phyloP scores from a whole-genome alignment of 2,888 invertebrate genomes.

The Bembecia ichneumoniformis region DNA sequence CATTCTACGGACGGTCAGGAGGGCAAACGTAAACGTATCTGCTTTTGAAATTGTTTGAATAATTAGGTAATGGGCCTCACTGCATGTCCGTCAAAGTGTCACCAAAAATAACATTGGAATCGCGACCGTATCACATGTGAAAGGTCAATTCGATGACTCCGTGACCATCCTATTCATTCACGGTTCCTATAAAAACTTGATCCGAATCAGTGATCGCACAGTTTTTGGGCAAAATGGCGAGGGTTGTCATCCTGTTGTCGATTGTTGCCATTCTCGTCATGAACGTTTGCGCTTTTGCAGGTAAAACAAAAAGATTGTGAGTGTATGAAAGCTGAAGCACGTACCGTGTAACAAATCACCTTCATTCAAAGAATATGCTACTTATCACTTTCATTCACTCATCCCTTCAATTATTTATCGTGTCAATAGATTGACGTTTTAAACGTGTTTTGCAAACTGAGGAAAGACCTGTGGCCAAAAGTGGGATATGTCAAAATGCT shows the following conservation, averaged over 20 bases:
- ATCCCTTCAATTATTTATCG: too few relatives aligned
- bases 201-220: background rate
- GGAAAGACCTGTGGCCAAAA: too few relatives aligned
- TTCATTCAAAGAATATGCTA: too few relatives aligned
- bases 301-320: slow-evolving; percentile 7
- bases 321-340: too few relatives aligned
- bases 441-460: too few relatives aligned
- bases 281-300: slow-evolving; percentile 13
- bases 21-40: too few relatives aligned
- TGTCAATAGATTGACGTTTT: too few relatives aligned
- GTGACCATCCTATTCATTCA: slow-evolving; percentile 6
- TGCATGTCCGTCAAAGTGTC: slow-evolving; percentile 10
- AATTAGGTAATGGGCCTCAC: background rate
- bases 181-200: slow-evolving; percentile 1
- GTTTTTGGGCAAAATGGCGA: slow-evolving; percentile 9
- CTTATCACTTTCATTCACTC: too few relatives aligned
- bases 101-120: slow-evolving; percentile 7
- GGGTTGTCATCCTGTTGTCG: slow-evolving; percentile 5
- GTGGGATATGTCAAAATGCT: too few relatives aligned
- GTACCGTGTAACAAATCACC: too few relatives aligned
- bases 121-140: slow-evolving; percentile 7
- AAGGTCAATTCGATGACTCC: slow-evolving; percentile 8
- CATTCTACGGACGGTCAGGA: too few relatives aligned
- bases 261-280: slow-evolving; percentile 8
- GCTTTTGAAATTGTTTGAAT: background rate